Conservation (phyloP, 2,113 vertebrate species). For the Pygoscelis antarcticus region DNA sequence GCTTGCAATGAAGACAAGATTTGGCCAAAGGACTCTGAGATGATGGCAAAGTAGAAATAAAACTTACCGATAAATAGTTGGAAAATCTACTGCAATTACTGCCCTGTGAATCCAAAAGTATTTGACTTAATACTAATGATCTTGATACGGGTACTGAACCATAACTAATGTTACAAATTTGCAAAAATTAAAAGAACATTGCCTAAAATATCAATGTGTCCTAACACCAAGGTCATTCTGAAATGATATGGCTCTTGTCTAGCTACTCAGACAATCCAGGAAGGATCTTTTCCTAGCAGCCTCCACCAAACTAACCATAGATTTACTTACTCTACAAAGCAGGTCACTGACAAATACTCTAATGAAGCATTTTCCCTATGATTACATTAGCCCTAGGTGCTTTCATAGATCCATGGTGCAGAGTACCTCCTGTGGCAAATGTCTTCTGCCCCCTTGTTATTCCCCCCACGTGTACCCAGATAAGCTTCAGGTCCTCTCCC, state of each 20-base stretch:
- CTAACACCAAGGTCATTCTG: conserved; percentile 81
- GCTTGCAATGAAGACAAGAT: neutral
- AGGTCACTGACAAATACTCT: neutral
- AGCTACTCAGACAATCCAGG: conserved; percentile 68
- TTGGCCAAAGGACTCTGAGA: conserved; percentile 25
- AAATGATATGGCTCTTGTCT: conserved; percentile 70
- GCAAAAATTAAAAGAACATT: conserved; percentile 83
- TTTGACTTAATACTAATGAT: conserved; percentile 81
- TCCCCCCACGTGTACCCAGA: neutral
- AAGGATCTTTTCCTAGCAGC: conserved; percentile 43
- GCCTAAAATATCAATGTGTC: conserved; percentile 79
- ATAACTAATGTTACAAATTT: conserved; percentile 85
- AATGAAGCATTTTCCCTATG: neutral
- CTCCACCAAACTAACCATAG: conserved; percentile 2
- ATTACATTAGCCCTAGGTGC: neutral
- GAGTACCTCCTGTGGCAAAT: neutral
- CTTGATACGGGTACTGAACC: conserved; percentile 83
- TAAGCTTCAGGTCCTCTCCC: neutral
- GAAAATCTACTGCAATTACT: conserved; percentile 75
- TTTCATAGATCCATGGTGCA: neutral
- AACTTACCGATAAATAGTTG: conserved; percentile 68
- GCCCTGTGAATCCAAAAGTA: conserved; percentile 76
- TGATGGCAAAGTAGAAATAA: conserved; percentile 47
- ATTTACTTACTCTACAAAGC: neutral
- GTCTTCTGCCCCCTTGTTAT: neutral